Evolutionary conservation across 2,797 vertebrate genomes (phyloP).

Genomic region (Pteropus rufus): DNA sequence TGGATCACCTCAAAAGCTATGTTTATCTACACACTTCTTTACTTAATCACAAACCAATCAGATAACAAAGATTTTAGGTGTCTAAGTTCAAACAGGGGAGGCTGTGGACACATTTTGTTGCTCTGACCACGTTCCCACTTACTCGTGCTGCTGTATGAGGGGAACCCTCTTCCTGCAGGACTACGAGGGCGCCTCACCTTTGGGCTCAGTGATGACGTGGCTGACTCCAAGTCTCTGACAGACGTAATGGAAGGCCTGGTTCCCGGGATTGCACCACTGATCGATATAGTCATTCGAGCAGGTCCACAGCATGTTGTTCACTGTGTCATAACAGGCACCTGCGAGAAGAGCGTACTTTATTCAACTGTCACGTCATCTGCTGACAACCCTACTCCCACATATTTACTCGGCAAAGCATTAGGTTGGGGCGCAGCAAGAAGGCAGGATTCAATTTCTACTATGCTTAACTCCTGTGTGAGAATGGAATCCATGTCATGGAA

Average conservation of each 20-base stretch:
- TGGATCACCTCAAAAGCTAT: not conserved
- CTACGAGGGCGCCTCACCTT: slow-evolving; percentile 85
- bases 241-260: slow-evolving; percentile 98
- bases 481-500: not conserved
- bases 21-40: not conserved
- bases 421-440: not conserved
- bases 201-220: slow-evolving; percentile 93
- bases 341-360: not conserved
- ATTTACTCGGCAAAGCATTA: not conserved
- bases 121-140: not conserved
- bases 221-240: slow-evolving; percentile 97
- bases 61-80: not conserved
- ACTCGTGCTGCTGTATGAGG: not conserved
- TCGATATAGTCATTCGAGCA: slow-evolving; percentile 99
- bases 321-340: slow-evolving; percentile 97
- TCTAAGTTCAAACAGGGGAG: not conserved
- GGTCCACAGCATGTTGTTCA: slow-evolving; percentile 99
- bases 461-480: slow-evolving; percentile 9
- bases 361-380: not conserved
- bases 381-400: not conserved
- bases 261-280: slow-evolving; percentile 99
- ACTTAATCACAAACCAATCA: not conserved
- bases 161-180: not conserved
- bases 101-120: not conserved
- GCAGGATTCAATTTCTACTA: not conserved